Percentiles rank a stretch among this genome's conserved stretches.
phyloP scores from a whole-genome alignment of 2,113 vertebrate species.

The Chauna torquata region DNA sequence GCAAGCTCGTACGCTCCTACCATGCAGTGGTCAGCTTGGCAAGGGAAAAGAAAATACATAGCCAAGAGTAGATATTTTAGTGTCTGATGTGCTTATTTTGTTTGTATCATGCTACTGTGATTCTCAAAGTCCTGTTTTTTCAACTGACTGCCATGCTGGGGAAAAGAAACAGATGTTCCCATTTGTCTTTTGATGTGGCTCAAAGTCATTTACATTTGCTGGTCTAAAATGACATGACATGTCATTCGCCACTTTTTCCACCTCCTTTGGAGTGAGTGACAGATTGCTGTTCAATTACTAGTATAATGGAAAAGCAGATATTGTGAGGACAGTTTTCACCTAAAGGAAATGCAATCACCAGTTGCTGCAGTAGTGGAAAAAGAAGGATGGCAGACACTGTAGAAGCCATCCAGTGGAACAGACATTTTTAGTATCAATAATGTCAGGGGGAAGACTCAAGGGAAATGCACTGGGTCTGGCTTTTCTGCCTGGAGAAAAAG shows the following conservation, averaged over 20 bases:
- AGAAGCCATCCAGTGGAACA: constrained; percentile 13
- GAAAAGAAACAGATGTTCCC: constrained; percentile 66
- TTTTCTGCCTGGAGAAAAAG: constrained; percentile 12
- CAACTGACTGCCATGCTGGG: background rate
- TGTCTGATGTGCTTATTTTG: constrained; percentile 21
- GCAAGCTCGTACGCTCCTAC: background rate
- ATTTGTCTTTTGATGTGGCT: constrained; percentile 63
- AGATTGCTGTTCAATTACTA: constrained; percentile 48
- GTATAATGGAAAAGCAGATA: constrained; percentile 8
- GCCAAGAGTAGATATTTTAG: background rate
- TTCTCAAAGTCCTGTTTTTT: background rate
- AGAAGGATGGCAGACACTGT: background rate
- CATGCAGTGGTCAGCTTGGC: constrained; percentile 28
- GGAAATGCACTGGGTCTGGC: background rate
- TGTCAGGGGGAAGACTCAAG: background rate
- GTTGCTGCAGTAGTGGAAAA: background rate
- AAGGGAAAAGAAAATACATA: constrained; percentile 17
- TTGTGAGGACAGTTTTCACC: constrained; percentile 22
- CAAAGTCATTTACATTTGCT: constrained; percentile 64
- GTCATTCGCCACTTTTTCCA: background rate
- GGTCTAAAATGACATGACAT: constrained; percentile 35
- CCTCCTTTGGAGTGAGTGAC: constrained; percentile 47
- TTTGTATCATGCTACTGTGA: background rate
- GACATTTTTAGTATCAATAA: constrained; percentile 37
- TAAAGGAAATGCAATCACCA: constrained; percentile 12